Evolutionary conservation across 2,888 invertebrate species (phyloP).

Genomic region (Melinopterus prodromus): DNA sequence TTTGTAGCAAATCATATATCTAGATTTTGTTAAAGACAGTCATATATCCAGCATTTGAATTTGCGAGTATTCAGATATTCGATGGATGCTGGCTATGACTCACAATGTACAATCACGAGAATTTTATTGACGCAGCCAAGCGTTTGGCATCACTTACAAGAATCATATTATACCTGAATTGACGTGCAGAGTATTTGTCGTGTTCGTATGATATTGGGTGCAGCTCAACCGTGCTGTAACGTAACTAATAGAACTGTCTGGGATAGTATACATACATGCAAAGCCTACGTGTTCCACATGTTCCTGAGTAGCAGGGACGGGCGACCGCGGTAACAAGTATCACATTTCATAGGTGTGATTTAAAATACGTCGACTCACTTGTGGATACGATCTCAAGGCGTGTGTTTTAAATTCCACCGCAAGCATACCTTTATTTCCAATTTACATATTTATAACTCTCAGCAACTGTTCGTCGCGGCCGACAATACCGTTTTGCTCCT

Average conservation of each 20-base stretch:
- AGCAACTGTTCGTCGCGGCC: conserved; percentile 17
- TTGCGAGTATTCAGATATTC: not conserved
- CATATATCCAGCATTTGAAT: not conserved
- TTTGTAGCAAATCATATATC: no score
- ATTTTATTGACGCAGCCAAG: not conserved
- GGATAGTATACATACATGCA: not conserved
- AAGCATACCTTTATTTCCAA: conserved; percentile 14
- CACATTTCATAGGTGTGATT: conserved; percentile 26
- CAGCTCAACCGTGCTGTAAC: not conserved
- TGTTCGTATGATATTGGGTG: not conserved
- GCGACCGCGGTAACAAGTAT: not conserved
- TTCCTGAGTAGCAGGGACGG: conserved; percentile 4
- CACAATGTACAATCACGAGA: not conserved
- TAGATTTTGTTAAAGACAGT: no score
- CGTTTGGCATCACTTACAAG: not conserved
- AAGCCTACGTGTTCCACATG: conserved; percentile 4
- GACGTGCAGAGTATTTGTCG: not conserved
- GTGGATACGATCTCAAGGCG: conserved; percentile 4
- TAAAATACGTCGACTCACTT: conserved; percentile 11
- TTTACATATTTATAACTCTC: conserved; percentile 24
- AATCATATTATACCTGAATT: not conserved
- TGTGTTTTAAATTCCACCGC: not conserved
- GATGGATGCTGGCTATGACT: not conserved
- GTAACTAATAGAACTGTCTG: not conserved
- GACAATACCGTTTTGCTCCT: not conserved